Evolutionary conservation across 2,113 vertebrate genomes (phyloP).

Genomic region (Isurus oxyrinchus): DNA sequence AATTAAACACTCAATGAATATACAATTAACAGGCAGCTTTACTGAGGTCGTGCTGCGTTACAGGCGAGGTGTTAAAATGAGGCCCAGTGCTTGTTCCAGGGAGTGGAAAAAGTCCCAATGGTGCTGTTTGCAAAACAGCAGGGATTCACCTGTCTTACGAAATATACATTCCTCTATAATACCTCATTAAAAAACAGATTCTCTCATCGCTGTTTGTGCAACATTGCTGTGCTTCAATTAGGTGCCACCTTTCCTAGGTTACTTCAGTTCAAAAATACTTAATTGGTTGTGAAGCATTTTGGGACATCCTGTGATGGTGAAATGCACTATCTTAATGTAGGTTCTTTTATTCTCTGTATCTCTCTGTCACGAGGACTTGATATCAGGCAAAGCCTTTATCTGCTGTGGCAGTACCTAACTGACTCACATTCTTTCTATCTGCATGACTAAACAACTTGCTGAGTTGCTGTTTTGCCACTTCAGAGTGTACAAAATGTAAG

Average conservation of each 20-base stretch:
- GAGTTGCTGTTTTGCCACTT: neutral
- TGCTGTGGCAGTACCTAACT: neutral
- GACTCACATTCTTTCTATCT: neutral
- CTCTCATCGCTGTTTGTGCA: neutral
- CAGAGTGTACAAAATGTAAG: neutral
- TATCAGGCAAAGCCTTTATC: neutral
- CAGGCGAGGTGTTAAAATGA: no score
- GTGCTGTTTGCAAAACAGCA: neutral
- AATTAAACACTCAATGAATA: no score
- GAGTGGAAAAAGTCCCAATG: neutral
- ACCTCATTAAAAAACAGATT: neutral
- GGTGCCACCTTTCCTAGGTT: neutral
- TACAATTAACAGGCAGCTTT: no score
- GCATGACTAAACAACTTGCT: neutral
- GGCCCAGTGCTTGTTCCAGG: no score
- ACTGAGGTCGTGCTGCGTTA: no score
- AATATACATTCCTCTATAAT: neutral
- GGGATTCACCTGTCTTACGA: neutral
- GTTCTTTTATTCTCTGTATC: neutral
- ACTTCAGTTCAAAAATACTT: neutral
- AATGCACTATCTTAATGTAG: neutral
- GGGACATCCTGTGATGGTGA: neutral
- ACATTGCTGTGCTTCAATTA: neutral
- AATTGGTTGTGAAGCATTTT: neutral
- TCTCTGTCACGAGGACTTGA: neutral